phyloP scores from a whole-genome alignment of 2,113 vertebrate genomes.

The Nerophis ophidion region DNA sequence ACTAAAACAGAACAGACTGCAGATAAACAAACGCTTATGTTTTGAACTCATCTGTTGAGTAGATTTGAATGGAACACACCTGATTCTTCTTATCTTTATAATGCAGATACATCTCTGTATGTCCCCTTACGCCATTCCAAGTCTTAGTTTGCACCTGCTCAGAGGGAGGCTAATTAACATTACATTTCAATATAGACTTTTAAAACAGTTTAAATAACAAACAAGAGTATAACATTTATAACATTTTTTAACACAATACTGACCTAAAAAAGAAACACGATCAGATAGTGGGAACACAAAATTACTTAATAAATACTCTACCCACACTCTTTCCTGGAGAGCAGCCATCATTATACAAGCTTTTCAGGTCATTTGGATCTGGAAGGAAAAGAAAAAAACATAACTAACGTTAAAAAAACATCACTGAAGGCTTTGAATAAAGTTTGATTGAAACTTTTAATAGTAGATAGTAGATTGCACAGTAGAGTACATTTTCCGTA shows the following conservation, averaged over 20 bases:
- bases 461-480: too few species aligned
- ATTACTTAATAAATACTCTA: constrained; percentile 29
- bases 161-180: background rate
- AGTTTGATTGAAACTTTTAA: too few species aligned
- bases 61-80: constrained; percentile 34
- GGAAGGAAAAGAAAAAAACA: constrained; percentile 18
- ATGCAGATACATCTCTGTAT: constrained; percentile 53
- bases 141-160: constrained; percentile 35
- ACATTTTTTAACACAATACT: too few species aligned
- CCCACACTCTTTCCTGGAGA: constrained; percentile 37
- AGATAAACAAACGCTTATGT: too few species aligned
- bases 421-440: too few species aligned
- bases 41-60: background rate
- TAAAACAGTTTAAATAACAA: too few species aligned
- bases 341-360: constrained; percentile 39
- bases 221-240: too few species aligned
- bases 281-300: background rate
- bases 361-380: constrained; percentile 92
- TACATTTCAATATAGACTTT: background rate
- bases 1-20: too few species aligned
- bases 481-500: too few species aligned
- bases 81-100: constrained; percentile 56
- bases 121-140: constrained; percentile 53
- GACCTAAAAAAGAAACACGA: too few species aligned
- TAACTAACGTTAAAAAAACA: background rate